These are phyloP conservation scores for Dynastes tityus DNA, from an alignment of 2,888 invertebrate species.

Conservation along the genomic window DNA sequence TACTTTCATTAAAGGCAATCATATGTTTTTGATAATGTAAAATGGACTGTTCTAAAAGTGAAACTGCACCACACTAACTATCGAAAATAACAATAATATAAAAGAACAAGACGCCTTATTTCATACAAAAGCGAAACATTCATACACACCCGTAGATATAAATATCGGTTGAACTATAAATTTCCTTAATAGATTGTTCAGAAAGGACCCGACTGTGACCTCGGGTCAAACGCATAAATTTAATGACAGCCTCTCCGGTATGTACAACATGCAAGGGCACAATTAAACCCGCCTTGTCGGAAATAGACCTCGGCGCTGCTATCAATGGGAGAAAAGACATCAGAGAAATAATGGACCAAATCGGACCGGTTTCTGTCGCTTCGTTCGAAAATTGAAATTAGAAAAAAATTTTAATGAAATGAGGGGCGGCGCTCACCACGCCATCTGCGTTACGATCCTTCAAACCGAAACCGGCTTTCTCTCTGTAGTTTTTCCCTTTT, in stretches of 20 bases:
- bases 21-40: no score
- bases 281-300: conserved; percentile 38
- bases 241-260: conserved; percentile 49
- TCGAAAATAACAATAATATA: conserved; percentile 19
- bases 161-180: conserved; percentile 64
- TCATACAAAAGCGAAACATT: conserved; percentile 35
- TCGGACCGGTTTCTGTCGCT: conserved; percentile 55
- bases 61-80: conserved; percentile 53
- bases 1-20: no score
- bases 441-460: no score
- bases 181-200: conserved; percentile 63
- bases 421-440: conserved; percentile 14
- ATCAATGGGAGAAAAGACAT: conserved; percentile 27
- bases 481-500: conserved; percentile 4
- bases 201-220: conserved; percentile 61
- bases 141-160: conserved; percentile 22
- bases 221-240: conserved; percentile 66
- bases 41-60: no score
- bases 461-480: conserved; percentile 10
- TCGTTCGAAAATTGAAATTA: conserved; percentile 38
- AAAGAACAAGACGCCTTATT: conserved; percentile 47
- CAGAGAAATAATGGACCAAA: conserved; percentile 53
- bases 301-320: conserved; percentile 49
- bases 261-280: not conserved
- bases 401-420: conserved; percentile 23